These are phyloP conservation scores for Theocolax elegans DNA, from an alignment of 1,140 invertebrate species.

Conservation along the genomic window DNA sequence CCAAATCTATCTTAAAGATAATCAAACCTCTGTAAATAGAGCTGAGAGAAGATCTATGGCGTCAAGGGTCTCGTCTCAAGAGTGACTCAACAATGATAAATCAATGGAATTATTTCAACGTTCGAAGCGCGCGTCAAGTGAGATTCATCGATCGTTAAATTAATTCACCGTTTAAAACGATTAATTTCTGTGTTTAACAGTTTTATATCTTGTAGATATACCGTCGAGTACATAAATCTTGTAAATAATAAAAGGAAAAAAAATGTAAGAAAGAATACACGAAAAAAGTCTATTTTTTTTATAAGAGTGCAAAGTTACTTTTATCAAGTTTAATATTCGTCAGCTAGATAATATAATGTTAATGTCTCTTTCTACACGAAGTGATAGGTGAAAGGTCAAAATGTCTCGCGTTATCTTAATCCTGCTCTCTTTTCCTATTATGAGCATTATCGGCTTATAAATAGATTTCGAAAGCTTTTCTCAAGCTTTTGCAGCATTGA, in stretches of 20 bases:
- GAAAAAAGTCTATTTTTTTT: constrained; percentile 21
- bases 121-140: constrained; percentile 12
- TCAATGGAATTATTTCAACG: constrained; percentile 33
- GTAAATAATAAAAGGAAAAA: constrained; percentile 37
- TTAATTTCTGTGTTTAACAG: constrained; percentile 34
- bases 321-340: constrained; percentile 24
- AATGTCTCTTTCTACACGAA: constrained; percentile 14
- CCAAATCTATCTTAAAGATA: constrained; percentile 60
- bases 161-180: constrained; percentile 24
- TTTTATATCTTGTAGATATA: constrained; percentile 44
- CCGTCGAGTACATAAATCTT: constrained; percentile 35
- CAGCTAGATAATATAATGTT: constrained; percentile 29
- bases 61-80: background rate
- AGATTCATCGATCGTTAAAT: constrained; percentile 27
- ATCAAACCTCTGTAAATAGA: constrained; percentile 58
- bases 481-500: constrained; percentile 25
- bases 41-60: background rate
- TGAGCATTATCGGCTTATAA: constrained; percentile 25
- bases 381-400: constrained; percentile 47
- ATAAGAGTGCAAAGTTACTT: constrained; percentile 14
- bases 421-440: constrained; percentile 41
- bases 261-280: too few relatives aligned
- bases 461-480: constrained; percentile 10
- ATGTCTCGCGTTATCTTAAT: constrained; percentile 48
- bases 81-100: constrained; percentile 26